Evolutionary conservation across 2,888 invertebrate genomes (phyloP).

Genomic region (Pterobdella sp.): DNA sequence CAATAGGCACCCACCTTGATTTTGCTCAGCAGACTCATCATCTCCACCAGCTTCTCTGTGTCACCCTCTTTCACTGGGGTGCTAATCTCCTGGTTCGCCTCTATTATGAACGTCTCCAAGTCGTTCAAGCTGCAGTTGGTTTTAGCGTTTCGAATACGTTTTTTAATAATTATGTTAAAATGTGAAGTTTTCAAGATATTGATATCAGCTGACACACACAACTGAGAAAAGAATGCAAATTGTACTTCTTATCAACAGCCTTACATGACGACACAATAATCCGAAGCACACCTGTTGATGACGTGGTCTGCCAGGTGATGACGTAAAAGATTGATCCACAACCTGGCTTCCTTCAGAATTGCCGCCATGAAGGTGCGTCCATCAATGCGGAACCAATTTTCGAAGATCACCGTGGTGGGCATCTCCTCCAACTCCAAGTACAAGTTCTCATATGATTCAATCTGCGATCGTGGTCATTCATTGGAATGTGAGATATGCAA

Average conservation of each 20-base stretch:
- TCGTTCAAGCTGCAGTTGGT: slow-evolving; percentile 63
- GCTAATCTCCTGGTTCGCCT: slow-evolving; percentile 77
- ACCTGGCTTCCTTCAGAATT: slow-evolving; percentile 76
- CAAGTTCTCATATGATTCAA: slow-evolving; percentile 81
- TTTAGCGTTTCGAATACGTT: background rate
- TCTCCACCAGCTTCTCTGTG: slow-evolving; percentile 74
- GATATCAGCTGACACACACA: background rate
- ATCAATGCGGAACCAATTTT: slow-evolving; percentile 83
- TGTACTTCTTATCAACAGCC: background rate
- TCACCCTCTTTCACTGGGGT: slow-evolving; percentile 77
- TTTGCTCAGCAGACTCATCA: slow-evolving; percentile 86
- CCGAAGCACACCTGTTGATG: slow-evolving; percentile 58
- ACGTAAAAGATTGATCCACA: slow-evolving; percentile 94
- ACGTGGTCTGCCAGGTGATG: slow-evolving; percentile 84
- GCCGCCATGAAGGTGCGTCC: slow-evolving; percentile 82
- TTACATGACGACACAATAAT: background rate
- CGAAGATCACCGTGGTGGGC: slow-evolving; percentile 71
- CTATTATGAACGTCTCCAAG: slow-evolving; percentile 75
- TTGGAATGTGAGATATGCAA: background rate
- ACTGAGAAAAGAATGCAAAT: background rate
- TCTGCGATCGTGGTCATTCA: slow-evolving; percentile 53
- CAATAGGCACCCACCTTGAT: no score
- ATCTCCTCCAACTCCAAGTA: slow-evolving; percentile 80
- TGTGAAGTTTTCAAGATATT: background rate
- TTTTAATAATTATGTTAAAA: background rate